A percentile compares a stretch with the other conserved stretches of the same genome.
Conservation (phyloP, 2,888 invertebrate species). For the Ecdyonurus torrentis region DNA sequence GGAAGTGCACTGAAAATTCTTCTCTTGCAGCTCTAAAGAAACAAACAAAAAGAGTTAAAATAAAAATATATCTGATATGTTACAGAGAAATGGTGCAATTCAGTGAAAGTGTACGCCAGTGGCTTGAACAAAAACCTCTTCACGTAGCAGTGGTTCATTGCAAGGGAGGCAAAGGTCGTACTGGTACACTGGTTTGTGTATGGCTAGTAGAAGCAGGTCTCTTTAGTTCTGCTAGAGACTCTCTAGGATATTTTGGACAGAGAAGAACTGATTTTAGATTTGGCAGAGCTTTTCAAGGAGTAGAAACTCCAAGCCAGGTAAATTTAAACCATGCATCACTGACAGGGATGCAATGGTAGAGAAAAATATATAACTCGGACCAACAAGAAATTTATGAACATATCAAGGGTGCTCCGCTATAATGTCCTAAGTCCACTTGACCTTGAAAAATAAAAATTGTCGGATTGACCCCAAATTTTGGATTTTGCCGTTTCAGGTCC, state of each 20-base stretch:
- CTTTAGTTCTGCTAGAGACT: constrained; percentile 28
- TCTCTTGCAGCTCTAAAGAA: no score
- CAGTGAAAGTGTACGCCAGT: constrained; percentile 24
- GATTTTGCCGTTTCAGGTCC: no score
- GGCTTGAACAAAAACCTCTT: constrained; percentile 24
- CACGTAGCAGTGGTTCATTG: constrained; percentile 34
- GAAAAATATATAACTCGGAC: no score
- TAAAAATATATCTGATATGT: not conserved
- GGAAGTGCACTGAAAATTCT: no score
- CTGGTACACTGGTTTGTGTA: constrained; percentile 32
- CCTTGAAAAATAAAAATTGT: no score
- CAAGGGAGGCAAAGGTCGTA: constrained; percentile 33
- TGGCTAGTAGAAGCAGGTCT: constrained; percentile 29
- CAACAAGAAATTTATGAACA: no score
- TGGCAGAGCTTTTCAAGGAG: constrained; percentile 30
- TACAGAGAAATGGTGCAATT: constrained; percentile 28
- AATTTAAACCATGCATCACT: no score
- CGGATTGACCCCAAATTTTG: no score
- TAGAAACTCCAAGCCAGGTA: constrained; percentile 33
- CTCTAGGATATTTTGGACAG: constrained; percentile 30
- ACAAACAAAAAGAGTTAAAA: not conserved
- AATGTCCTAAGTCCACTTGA: no score
- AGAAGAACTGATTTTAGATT: constrained; percentile 28
- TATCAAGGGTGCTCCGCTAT: no score
- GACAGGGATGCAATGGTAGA: no score